Percentiles rank a stretch among this genome's conserved stretches.
These are phyloP conservation scores for Magallana nippona DNA, from an alignment of 2,888 invertebrate species.

Conservation along the genomic window DNA sequence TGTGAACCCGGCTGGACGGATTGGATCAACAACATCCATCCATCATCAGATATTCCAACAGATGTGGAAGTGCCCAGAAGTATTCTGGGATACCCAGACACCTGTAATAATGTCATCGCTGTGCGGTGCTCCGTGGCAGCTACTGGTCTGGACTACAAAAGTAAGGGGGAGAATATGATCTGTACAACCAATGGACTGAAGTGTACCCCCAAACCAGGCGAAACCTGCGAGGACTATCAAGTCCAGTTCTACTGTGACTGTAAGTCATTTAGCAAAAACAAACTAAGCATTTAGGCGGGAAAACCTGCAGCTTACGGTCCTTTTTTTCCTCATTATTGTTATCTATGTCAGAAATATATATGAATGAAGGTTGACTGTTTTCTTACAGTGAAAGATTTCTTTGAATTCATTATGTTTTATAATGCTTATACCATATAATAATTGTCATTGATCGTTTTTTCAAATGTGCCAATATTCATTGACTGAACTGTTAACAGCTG, in stretches of 20 bases:
- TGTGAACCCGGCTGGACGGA: constrained; percentile 77
- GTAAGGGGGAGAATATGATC: constrained; percentile 68
- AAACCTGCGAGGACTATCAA: constrained; percentile 75
- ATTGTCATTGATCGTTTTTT: too few species aligned
- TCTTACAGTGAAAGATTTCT: too few species aligned
- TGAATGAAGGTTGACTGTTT: too few species aligned
- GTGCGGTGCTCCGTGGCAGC: constrained; percentile 69
- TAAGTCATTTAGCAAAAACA: constrained; percentile 50
- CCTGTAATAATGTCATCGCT: constrained; percentile 64
- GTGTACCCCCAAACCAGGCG: constrained; percentile 81
- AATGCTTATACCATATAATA: too few species aligned
- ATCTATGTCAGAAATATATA: too few species aligned
- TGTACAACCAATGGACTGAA: constrained; percentile 85
- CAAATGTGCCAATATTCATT: too few species aligned
- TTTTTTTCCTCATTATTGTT: too few species aligned
- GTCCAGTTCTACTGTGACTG: constrained; percentile 80
- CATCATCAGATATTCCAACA: constrained; percentile 54
- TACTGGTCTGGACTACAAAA: constrained; percentile 60
- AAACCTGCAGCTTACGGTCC: too few species aligned
- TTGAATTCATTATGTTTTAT: too few species aligned
- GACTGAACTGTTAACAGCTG: background rate
- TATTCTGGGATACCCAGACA: constrained; percentile 63
- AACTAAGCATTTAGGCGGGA: too few species aligned
- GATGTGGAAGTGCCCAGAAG: constrained; percentile 61
- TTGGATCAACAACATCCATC: constrained; percentile 76